Base-by-base conservation (phyloP, 2,888 invertebrate species). In the Acanthosoma haemorrhoidale region DNA sequence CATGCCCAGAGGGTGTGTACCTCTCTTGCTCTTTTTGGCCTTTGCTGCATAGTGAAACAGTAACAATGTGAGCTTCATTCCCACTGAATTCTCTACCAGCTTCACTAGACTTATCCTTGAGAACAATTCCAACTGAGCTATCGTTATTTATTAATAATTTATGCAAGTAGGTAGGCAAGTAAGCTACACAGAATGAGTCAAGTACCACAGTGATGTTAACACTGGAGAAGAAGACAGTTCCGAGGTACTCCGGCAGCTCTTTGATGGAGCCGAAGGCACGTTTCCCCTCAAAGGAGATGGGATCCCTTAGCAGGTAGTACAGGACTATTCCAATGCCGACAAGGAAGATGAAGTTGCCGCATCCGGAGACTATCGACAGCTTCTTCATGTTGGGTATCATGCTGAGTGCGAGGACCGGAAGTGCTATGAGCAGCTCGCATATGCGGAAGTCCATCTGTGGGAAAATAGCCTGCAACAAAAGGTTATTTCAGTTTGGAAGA, bases 161-260 rank as follows among this genome's bases (percentile, higher is more conserved):
- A n/a, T n/a, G n/a, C n/a, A n/a, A n/a, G n/a, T n/a, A n/a, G n/a
- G n/a, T n/a, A n/a, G n/a, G n/a, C n/a, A n/a, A n/a, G n/a, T n/a
- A n/a, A n/a, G n/a, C n/a, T n/a, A n/a, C n/a, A n/a, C n/a, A n/a
- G n/a, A n/a, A n/a, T n/a, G n/a, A n/a, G n/a, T n/a, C n/a, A 21
- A 38, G 21, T 38, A 69, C 69, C 34, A 69, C 9, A 18, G 34
- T 63, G 16, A 69, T 39, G 59, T 6, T n/a, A 9, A 61, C 69
- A 16, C 31, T 25, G 32, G 69, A 61, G 36, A 43, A 69, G 69
- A 69, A 63, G 29, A 69, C 43, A 2, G 69, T 69, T 3, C 69
- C 69, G 31, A 69, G 34, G 69, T 39, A 69, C 16, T 25, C 32
- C 6, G 69, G 69, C n/a, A 69, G 41, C 9, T 69, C 16, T 9